Evolutionary conservation across 2,113 vertebrate genomes (phyloP).

Genomic region (Xyliphius kryptos): DNA sequence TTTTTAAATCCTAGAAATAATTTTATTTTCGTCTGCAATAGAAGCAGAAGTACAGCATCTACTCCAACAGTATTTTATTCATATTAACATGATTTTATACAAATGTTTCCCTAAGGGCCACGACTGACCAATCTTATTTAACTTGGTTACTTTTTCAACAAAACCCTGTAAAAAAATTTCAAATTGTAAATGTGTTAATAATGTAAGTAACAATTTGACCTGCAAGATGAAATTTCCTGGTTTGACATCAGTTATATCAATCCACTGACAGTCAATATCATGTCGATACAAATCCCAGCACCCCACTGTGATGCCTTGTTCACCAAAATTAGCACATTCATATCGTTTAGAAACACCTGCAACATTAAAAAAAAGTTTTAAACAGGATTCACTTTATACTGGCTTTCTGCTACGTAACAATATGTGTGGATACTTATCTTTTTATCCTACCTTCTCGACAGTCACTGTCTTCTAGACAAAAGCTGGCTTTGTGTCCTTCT

Average conservation of each 20-base stretch:
- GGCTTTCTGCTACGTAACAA: not conserved
- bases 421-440: not conserved
- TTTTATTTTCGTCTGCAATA: too few relatives aligned
- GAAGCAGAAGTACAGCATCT: too few relatives aligned
- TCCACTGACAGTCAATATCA: constrained; percentile 98
- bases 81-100: too few relatives aligned
- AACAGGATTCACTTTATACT: not conserved
- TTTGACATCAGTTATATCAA: constrained; percentile 90
- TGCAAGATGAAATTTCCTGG: constrained; percentile 96
- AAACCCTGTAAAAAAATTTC: too few relatives aligned
- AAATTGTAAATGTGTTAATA: too few relatives aligned
- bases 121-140: too few relatives aligned
- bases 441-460: constrained; percentile 79
- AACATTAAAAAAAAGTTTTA: constrained; percentile 18
- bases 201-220: constrained; percentile 56
- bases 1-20: too few relatives aligned
- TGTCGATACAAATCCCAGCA: constrained; percentile 97
- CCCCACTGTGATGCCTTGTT: constrained; percentile 96
- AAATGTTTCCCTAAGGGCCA: too few relatives aligned
- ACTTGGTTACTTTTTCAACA: too few relatives aligned
- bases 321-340: constrained; percentile 95
- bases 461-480: constrained; percentile 92
- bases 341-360: constrained; percentile 88
- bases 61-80: too few relatives aligned
- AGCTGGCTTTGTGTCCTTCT: constrained; percentile 96